A percentile compares a stretch with the other conserved stretches of the same genome.
Evolutionary conservation across 2,113 vertebrate genomes (phyloP).

Genomic region (Heterotis niloticus): DNA sequence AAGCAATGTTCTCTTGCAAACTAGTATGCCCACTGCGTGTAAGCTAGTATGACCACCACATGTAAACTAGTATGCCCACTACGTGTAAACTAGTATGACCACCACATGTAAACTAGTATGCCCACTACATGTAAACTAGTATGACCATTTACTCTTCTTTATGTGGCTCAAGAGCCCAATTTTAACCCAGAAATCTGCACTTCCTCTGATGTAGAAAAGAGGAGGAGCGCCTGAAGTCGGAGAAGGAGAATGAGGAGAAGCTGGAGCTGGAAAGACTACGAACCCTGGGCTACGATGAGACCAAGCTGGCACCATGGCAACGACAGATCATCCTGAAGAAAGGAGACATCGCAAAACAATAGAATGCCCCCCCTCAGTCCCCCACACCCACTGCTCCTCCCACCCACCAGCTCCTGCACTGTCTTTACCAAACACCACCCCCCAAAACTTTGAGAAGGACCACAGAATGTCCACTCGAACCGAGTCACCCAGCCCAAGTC

Average conservation of each 20-base stretch:
- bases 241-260: slow-evolving; percentile 77
- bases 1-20: too few species aligned
- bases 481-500: background rate
- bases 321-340: slow-evolving; percentile 95
- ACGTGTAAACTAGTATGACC: background rate
- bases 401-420: background rate
- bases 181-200: background rate
- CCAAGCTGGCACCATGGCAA: slow-evolving; percentile 95
- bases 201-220: slow-evolving; percentile 70
- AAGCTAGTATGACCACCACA: background rate
- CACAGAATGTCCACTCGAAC: background rate
- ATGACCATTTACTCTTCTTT: background rate
- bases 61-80: background rate
- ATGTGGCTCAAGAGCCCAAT: background rate
- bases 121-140: too few species aligned
- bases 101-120: too few species aligned
- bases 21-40: too few species aligned
- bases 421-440: background rate
- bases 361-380: slow-evolving; percentile 30
- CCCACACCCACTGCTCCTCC: background rate
- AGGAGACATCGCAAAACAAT: slow-evolving; percentile 89
- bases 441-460: background rate
- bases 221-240: slow-evolving; percentile 73
- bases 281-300: slow-evolving; percentile 90
- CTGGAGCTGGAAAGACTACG: slow-evolving; percentile 86